Evolutionary conservation across 53 echinoderm and acorn worm species (phyloP).

Genomic region (Luidia sarsii): DNA sequence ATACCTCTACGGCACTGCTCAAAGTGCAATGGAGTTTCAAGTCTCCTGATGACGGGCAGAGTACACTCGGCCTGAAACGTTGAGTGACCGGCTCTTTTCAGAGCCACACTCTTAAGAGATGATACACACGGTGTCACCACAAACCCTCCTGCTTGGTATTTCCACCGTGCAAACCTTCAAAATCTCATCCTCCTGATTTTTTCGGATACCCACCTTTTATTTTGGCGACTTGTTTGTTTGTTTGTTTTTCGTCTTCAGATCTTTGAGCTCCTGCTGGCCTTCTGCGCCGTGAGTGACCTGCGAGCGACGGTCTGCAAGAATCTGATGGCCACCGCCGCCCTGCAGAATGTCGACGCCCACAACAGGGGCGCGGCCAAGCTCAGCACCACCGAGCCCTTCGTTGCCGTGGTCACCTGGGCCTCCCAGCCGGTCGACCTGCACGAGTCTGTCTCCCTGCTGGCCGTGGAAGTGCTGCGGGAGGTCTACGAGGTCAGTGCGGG

Average conservation of each 20-base stretch:
- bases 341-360: constrained; percentile 39
- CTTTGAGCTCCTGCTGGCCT: constrained; percentile 82
- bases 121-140: too few relatives aligned
- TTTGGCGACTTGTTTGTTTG: background rate
- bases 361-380: constrained; percentile 25
- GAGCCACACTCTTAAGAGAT: too few relatives aligned
- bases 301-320: constrained; percentile 71
- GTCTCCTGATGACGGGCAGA: too few relatives aligned
- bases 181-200: background rate
- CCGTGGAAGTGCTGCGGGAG: constrained; percentile 77
- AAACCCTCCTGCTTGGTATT: too few relatives aligned
- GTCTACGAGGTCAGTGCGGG: constrained; percentile 86
- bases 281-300: constrained; percentile 71
- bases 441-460: constrained; percentile 65
- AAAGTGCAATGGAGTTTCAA: too few relatives aligned
- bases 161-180: too few relatives aligned
- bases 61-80: too few relatives aligned
- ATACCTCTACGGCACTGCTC: too few relatives aligned
- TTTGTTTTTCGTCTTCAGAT: constrained; percentile 48
- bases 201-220: background rate
- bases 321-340: constrained; percentile 64
- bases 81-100: too few relatives aligned
- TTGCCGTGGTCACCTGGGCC: constrained; percentile 73
- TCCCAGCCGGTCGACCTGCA: constrained; percentile 61
- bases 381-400: constrained; percentile 64